These are phyloP conservation scores for Neogobius melanostomus DNA, from an alignment of 2,113 vertebrate genomes.

Conservation along the genomic window DNA sequence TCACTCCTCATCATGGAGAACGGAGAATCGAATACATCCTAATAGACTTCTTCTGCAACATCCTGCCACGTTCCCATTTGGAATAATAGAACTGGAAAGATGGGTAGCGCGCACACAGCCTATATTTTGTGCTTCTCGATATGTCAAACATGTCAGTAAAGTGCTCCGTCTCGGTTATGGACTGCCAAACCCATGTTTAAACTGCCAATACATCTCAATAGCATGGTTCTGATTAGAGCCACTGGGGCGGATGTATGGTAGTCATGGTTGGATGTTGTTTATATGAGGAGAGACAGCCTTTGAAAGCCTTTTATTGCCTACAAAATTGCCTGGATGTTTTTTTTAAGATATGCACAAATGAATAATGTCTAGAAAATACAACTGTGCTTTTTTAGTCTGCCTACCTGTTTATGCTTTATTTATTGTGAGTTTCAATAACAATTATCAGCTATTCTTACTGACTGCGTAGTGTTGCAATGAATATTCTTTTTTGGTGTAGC, in stretches of 20 bases:
- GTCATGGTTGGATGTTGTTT: constrained; percentile 10
- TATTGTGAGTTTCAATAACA: not conserved
- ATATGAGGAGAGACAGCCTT: constrained; percentile 2
- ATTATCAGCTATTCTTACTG: too few relatives aligned
- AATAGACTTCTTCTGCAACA: constrained; percentile 20
- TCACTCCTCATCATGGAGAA: constrained; percentile 11
- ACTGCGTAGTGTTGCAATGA: too few relatives aligned
- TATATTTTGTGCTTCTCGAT: not conserved
- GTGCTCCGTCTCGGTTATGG: constrained; percentile 22
- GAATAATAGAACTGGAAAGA: constrained; percentile 8
- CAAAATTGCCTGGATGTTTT: constrained; percentile 2
- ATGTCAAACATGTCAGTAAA: constrained; percentile 17
- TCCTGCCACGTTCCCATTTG: constrained; percentile 9
- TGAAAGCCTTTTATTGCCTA: constrained; percentile 2
- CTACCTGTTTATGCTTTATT: not conserved
- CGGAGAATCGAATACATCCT: constrained; percentile 7
- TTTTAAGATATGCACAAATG: not conserved
- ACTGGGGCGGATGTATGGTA: constrained; percentile 2
- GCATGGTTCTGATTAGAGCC: constrained; percentile 11
- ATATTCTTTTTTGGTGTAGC: too few relatives aligned
- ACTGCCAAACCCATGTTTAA: not conserved
- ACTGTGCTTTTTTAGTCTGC: not conserved
- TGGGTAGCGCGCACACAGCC: not conserved
- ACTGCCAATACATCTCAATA: constrained; percentile 21
- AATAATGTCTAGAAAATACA: not conserved